These are phyloP conservation scores for Cairina moschata DNA, from an alignment of 2,113 vertebrate genomes.

Conservation along the genomic window DNA sequence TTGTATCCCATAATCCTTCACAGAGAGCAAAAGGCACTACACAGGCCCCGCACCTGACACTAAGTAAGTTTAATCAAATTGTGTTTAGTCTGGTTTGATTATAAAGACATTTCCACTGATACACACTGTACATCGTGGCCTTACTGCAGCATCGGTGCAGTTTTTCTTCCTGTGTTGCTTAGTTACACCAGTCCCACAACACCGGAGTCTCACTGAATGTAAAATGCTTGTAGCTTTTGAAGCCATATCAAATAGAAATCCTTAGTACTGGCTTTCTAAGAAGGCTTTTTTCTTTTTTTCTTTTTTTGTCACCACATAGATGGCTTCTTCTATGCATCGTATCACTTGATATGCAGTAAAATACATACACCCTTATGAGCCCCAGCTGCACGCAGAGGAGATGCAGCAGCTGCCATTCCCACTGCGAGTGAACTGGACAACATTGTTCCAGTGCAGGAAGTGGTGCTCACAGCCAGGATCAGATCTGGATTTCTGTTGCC, in stretches of 20 bases:
- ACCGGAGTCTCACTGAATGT: conserved; percentile 56
- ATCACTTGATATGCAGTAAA: conserved; percentile 25
- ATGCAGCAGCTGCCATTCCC: neutral
- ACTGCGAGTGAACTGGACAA: neutral
- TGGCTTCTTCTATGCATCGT: neutral
- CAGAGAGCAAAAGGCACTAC: neutral
- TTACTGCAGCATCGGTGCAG: neutral
- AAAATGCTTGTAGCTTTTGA: conserved; percentile 65
- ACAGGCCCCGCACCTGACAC: neutral
- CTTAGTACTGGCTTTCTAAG: conserved; percentile 57
- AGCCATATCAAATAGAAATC: conserved; percentile 67
- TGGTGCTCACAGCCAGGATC: neutral
- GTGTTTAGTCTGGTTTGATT: conserved; percentile 13
- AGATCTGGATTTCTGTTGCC: neutral
- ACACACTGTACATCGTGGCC: neutral
- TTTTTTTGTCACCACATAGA: conserved; percentile 18
- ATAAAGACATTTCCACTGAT: neutral
- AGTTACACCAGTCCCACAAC: conserved; percentile 69
- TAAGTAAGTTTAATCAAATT: conserved; percentile 18
- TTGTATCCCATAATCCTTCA: neutral
- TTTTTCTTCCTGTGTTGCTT: conserved; percentile 68
- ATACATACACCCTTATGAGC: neutral
- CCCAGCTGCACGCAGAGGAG: neutral
- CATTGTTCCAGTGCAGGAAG: neutral
- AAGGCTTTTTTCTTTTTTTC: neutral